phyloP scores from a whole-genome alignment of 2,888 invertebrate genomes.

The Eupeodes latifasciatus region DNA sequence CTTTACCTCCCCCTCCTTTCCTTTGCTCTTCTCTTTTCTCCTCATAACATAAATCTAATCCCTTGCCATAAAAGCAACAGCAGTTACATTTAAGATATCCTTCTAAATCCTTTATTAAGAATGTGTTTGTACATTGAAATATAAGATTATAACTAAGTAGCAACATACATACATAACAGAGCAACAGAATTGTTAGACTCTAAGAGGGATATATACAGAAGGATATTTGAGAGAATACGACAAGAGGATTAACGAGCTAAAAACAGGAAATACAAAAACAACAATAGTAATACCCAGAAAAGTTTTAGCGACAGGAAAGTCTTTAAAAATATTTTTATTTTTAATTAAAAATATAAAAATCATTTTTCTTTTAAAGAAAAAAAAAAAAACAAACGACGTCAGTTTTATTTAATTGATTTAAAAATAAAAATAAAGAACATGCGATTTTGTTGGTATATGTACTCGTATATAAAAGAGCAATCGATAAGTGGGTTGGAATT shows the following conservation, averaged over 20 bases:
- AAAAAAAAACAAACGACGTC: background rate
- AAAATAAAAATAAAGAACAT: constrained; percentile 33
- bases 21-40: no score
- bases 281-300: background rate
- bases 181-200: constrained; percentile 25
- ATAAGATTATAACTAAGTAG: constrained; percentile 53
- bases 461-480: background rate
- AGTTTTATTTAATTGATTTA: constrained; percentile 48
- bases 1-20: background rate
- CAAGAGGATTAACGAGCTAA: constrained; percentile 13
- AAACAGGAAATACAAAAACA: background rate
- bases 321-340: constrained; percentile 27
- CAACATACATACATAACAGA: constrained; percentile 1
- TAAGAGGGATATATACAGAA: background rate
- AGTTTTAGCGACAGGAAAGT: background rate
- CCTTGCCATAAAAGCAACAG: constrained; percentile 40
- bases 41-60: background rate
- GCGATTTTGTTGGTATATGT: background rate
- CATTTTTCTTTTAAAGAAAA: constrained; percentile 1
- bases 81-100: constrained; percentile 53
- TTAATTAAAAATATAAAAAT: constrained; percentile 54
- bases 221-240: background rate
- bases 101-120: constrained; percentile 64
- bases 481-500: constrained; percentile 32
- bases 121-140: constrained; percentile 54